phyloP scores from a whole-genome alignment of 2,797 vertebrate species.

The Peromyscus attwateri region DNA sequence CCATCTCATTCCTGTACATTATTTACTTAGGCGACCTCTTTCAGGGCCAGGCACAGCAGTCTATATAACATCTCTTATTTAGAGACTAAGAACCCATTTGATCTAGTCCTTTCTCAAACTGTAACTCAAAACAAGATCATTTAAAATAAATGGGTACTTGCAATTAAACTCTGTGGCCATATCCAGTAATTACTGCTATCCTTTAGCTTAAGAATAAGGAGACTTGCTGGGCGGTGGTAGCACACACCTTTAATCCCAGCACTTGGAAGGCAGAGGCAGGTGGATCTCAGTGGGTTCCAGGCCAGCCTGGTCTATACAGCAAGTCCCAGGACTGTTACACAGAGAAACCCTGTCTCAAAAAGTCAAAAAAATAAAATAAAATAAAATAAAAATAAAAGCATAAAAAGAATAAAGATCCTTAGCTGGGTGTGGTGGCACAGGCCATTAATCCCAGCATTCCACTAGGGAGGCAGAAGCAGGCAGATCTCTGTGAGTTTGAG shows the following conservation, averaged over 20 bases:
- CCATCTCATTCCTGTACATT: neutral
- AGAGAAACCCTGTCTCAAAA: no score
- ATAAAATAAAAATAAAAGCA: no score
- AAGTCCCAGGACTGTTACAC: no score
- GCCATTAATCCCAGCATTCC: neutral
- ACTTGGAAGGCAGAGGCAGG: no score
- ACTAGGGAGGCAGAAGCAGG: neutral
- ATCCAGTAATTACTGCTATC: constrained; percentile 18
- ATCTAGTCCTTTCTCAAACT: constrained; percentile 39
- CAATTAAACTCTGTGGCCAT: constrained; percentile 38
- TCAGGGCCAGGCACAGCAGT: neutral
- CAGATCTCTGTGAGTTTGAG: neutral
- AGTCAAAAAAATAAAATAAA: no score
- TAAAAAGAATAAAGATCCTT: neutral
- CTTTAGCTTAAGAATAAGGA: constrained; percentile 54
- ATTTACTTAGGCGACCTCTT: constrained; percentile 29
- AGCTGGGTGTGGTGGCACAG: neutral
- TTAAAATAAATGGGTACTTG: constrained; percentile 48
- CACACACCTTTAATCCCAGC: no score
- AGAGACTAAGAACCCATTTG: constrained; percentile 36
- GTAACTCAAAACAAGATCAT: constrained; percentile 46
- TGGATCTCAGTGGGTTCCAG: no score
- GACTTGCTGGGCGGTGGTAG: no score
- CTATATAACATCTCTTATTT: neutral
- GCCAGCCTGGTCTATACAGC: no score